phyloP scores from a whole-genome alignment of 2,888 invertebrate genomes.

The Stictocephala bisonia region DNA sequence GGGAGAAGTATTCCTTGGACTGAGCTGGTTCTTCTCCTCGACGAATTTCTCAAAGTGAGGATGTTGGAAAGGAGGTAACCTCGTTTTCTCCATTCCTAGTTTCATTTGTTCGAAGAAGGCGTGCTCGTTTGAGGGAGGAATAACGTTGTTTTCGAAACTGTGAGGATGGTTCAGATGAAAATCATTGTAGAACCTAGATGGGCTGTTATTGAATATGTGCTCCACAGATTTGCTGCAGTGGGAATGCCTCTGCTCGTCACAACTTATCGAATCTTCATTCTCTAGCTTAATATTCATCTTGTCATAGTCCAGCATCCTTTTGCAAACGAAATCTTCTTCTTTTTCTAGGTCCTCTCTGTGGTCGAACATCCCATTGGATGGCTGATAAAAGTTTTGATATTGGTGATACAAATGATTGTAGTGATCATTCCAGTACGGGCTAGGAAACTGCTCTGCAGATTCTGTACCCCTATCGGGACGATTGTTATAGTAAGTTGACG shows the following conservation, averaged over 20 bases:
- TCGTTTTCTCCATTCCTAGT: not conserved
- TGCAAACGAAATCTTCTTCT: conserved; percentile 21
- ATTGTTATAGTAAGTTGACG: conserved; percentile 16
- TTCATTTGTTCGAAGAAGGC: conserved; percentile 16
- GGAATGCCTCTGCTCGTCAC: conserved; percentile 30
- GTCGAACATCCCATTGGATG: conserved; percentile 20
- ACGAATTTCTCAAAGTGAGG: conserved; percentile 24
- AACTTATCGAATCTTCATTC: conserved; percentile 23
- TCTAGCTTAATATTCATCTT: conserved; percentile 30
- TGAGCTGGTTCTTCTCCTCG: not conserved
- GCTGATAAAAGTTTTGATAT: conserved; percentile 32
- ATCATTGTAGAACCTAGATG: conserved; percentile 23
- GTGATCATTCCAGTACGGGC: conserved; percentile 34
- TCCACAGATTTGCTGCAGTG: not conserved
- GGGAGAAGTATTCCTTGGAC: not conserved
- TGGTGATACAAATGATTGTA: conserved; percentile 41
- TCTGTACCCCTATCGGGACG: conserved; percentile 17
- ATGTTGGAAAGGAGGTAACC: conserved; percentile 20
- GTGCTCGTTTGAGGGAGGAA: conserved; percentile 5
- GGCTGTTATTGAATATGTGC: not conserved
- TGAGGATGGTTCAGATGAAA: conserved; percentile 12
- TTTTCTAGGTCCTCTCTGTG: conserved; percentile 12
- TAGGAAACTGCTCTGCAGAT: conserved; percentile 12
- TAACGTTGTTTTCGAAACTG: not conserved
- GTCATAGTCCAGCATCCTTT: conserved; percentile 18